Evolutionary conservation across 2,797 vertebrate species (phyloP).

Genomic region (Poeciliopsis turneri): DNA sequence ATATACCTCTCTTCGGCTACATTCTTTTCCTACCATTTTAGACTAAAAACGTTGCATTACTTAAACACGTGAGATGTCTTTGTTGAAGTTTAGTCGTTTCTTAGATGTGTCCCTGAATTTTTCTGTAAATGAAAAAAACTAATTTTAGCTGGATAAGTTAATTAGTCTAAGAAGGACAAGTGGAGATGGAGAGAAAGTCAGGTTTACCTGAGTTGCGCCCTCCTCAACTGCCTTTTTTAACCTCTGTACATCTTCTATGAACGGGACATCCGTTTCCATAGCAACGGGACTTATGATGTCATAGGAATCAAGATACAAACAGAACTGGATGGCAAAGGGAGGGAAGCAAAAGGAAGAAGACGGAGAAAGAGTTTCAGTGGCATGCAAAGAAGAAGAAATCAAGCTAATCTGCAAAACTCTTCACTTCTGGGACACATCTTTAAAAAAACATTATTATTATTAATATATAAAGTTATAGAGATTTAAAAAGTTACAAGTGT

Average conservation of each 20-base stretch:
- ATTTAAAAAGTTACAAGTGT: not conserved
- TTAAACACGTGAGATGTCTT: slow-evolving; percentile 28
- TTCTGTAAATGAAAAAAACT: not conserved
- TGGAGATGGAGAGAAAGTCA: slow-evolving; percentile 70
- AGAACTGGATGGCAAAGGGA: slow-evolving; percentile 85
- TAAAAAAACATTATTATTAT: not conserved
- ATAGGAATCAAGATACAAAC: slow-evolving; percentile 88
- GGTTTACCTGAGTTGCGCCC: slow-evolving; percentile 92
- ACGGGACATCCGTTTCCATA: slow-evolving; percentile 95
- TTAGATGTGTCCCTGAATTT: slow-evolving; percentile 8
- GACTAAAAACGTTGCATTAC: not conserved
- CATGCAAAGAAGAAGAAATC: slow-evolving; percentile 72
- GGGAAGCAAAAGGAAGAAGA: slow-evolving; percentile 58
- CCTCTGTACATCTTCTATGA: slow-evolving; percentile 96
- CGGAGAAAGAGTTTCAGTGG: slow-evolving; percentile 73
- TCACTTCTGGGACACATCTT: not conserved
- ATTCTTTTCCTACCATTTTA: not conserved
- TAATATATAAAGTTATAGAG: not conserved
- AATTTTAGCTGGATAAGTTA: not conserved
- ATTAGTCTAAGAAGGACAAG: slow-evolving; percentile 2
- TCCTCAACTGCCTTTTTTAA: slow-evolving; percentile 94
- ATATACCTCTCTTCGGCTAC: not conserved
- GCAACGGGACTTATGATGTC: slow-evolving; percentile 92
- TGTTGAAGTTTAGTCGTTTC: slow-evolving; percentile 58
- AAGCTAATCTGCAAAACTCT: not conserved